Percentiles rank a stretch among this genome's conserved stretches.
phyloP scores from a whole-genome alignment of 2,113 vertebrate species.

The Amphiprion percula region DNA sequence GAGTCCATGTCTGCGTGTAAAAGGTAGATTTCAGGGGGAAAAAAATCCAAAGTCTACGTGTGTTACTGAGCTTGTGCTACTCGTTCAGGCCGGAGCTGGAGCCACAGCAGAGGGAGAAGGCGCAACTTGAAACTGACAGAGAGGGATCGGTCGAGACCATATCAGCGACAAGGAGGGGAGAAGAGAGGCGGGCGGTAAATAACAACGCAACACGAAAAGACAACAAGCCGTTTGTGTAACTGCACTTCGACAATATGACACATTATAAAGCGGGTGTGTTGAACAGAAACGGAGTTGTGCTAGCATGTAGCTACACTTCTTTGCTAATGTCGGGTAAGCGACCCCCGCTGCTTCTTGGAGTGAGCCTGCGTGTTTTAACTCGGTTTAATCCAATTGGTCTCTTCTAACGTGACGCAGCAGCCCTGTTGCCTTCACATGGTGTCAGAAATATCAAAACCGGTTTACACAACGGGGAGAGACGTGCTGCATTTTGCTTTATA shows the following conservation, averaged over 20 bases:
- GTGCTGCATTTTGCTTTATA: not conserved
- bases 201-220: not conserved
- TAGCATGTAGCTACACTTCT: accelerated
- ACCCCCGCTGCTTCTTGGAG: slow-evolving; percentile 9
- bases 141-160: slow-evolving; percentile 67
- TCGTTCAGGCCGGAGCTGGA: not conserved
- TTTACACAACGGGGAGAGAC: slow-evolving; percentile 19
- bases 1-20: slow-evolving; percentile 39
- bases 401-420: slow-evolving; percentile 72
- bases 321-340: accelerated
- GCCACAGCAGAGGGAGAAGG: slow-evolving; percentile 58
- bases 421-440: slow-evolving; percentile 51
- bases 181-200: not conserved
- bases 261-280: accelerated
- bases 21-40: not conserved
- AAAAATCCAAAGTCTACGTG: not conserved
- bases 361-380: slow-evolving; percentile 59
- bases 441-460: slow-evolving; percentile 21
- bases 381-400: slow-evolving; percentile 85
- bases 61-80: not conserved
- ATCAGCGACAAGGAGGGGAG: slow-evolving; percentile 37
- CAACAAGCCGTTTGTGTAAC: accelerated
- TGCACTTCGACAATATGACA: accelerated
- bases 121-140: slow-evolving; percentile 83
- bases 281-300: accelerated